Evolutionary conservation across 2,888 invertebrate species (phyloP).

Genomic region (Lepidochrysops patricia): DNA sequence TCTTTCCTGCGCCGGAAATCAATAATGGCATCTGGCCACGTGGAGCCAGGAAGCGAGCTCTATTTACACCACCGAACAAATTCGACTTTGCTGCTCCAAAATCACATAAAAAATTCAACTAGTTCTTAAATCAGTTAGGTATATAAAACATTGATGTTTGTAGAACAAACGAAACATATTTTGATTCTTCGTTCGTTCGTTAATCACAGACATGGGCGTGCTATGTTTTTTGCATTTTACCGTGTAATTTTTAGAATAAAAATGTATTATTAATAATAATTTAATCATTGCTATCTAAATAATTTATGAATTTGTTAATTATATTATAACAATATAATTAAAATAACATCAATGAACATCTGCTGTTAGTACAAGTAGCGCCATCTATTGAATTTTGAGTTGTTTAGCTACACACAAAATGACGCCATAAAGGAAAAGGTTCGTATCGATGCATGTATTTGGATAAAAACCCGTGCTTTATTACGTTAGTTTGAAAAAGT

Average conservation of each 20-base stretch:
- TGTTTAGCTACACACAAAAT: background rate
- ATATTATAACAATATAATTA: background rate
- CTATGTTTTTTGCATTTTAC: too few relatives aligned
- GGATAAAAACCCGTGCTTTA: background rate
- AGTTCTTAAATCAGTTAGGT: background rate
- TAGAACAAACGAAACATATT: too few relatives aligned
- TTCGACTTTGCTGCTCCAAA: slow-evolving; percentile 41
- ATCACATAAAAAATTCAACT: slow-evolving; percentile 33
- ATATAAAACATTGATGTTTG: background rate
- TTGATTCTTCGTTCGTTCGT: too few relatives aligned
- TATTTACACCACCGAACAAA: slow-evolving; percentile 55
- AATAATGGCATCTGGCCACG: slow-evolving; percentile 72
- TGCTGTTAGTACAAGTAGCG: background rate
- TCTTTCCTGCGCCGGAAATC: slow-evolving; percentile 68
- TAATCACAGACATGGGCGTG: too few relatives aligned
- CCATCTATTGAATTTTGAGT: background rate
- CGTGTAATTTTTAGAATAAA: too few relatives aligned
- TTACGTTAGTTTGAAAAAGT: background rate
- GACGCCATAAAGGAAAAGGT: background rate
- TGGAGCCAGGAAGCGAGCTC: slow-evolving; percentile 62
- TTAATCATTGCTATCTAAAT: background rate
- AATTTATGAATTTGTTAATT: too few relatives aligned
- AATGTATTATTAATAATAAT: too few relatives aligned
- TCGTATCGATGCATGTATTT: background rate
- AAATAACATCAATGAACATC: background rate